phyloP scores from a whole-genome alignment of 2,113 vertebrate species.

The Triplophysa dalaica region DNA sequence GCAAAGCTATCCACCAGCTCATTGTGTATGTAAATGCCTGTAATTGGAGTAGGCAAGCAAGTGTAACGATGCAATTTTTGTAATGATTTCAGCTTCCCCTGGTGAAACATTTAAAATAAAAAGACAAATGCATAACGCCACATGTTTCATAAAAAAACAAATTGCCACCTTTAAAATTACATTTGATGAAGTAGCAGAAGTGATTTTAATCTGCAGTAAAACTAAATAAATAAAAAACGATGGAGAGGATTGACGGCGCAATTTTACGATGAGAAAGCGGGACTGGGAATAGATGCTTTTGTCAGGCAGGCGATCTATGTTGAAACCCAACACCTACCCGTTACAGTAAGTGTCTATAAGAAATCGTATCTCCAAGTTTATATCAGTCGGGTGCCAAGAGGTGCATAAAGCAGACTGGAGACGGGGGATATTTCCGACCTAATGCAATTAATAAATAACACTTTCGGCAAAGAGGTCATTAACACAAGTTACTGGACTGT shows the following conservation, averaged over 20 bases:
- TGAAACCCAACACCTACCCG: conserved; percentile 52
- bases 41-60: conserved; percentile 63
- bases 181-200: conserved; percentile 46
- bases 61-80: conserved; percentile 64
- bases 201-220: conserved; percentile 49
- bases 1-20: conserved; percentile 60
- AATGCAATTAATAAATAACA: conserved; percentile 61
- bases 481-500: conserved; percentile 59
- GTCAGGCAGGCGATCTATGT: conserved; percentile 49
- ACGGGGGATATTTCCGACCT: conserved; percentile 40
- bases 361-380: conserved; percentile 55
- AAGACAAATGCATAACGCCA: conserved; percentile 51
- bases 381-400: conserved; percentile 35
- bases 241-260: conserved; percentile 23
- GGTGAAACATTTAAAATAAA: conserved; percentile 63
- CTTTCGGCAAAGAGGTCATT: conserved; percentile 59
- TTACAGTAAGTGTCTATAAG: conserved; percentile 55
- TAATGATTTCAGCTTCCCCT: conserved; percentile 61
- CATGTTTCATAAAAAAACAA: conserved; percentile 46
- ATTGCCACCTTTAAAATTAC: conserved; percentile 48
- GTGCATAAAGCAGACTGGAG: conserved; percentile 46
- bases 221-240: conserved; percentile 16
- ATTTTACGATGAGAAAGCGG: conserved; percentile 1
- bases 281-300: conserved; percentile 45
- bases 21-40: conserved; percentile 67